Base-by-base conservation (phyloP, 1,140 invertebrate genomes). In the Aleiodes sp. region DNA sequence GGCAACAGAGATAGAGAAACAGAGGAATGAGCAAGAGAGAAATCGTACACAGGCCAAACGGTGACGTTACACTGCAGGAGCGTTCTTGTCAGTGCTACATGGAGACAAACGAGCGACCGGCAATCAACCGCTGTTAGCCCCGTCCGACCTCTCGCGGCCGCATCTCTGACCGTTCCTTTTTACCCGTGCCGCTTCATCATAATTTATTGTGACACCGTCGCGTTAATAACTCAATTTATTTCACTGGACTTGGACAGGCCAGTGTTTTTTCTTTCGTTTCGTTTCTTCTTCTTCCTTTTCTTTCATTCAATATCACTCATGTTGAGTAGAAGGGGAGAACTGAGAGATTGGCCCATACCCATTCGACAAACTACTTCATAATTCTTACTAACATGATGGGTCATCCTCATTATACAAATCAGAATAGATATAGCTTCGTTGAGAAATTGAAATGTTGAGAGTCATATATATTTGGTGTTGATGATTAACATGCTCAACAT, bases 201-300 rank as follows among this genome's bases (percentile, higher is more conserved):
- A 86, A 85, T 85, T 86, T 86, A 86, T 86, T 81, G 83, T 81
- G 81, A 86, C 84, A 84, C 80, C 77, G 82, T 84, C 82, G 79
- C 83, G 83, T 86, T 86, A 85, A 86, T 86, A 86, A 86, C 84
- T 86, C 84, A 85, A 86, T 86, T 86, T 86, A 86, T 86, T 85
- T 86, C 82, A 83, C 83, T 82, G 80, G 39, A 62, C 71, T 39
- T 33, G 24, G 43, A 52, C 28, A 31, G 24, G 10, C 14, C 39
- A 56, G 19, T 31, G n/a, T 9, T 26, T 26, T 26, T 43, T 43
- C n/a, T 43, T 12, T 67, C n/a, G n/a, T n/a, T n/a, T n/a, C n/a
- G n/a, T 56, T 69, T 69, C 37, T 63, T 69, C 63, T 56, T 62
- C 24, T 26, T 41, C 19, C 4, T 10, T n/a, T 37, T 12, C 37